A percentile compares a stretch with the other conserved stretches of the same genome.
Conservation (phyloP, 2,113 vertebrate genomes). For the Crotalus helleri region DNA sequence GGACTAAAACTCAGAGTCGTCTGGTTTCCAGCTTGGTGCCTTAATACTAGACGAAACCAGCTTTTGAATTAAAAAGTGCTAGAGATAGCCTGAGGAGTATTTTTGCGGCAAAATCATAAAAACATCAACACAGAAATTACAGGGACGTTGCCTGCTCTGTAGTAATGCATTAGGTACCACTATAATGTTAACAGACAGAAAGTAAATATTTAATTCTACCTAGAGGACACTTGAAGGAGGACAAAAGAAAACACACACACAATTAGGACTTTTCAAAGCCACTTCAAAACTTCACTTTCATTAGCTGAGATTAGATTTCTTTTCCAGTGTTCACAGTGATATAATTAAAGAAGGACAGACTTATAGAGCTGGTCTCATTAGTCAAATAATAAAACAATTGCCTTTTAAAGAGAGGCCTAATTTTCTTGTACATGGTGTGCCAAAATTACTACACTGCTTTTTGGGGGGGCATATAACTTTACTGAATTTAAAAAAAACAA, state of each 20-base stretch:
- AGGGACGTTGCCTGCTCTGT: slow-evolving; percentile 35
- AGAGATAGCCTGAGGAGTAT: slow-evolving; percentile 31
- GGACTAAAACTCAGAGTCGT: too few species aligned
- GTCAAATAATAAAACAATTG: slow-evolving; percentile 9
- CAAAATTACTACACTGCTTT: neutral
- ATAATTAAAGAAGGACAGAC: slow-evolving; percentile 28
- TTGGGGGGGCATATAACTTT: neutral
- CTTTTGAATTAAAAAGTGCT: slow-evolving; percentile 34
- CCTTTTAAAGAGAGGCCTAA: slow-evolving; percentile 13
- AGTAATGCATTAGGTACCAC: slow-evolving; percentile 48
- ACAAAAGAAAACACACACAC: neutral
- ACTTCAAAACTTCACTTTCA: slow-evolving; percentile 21
- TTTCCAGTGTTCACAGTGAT: neutral
- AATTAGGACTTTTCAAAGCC: slow-evolving; percentile 29
- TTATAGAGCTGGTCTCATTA: rapidly evolving
- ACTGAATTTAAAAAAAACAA: neutral
- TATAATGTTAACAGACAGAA: slow-evolving; percentile 55
- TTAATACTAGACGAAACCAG: too few species aligned
- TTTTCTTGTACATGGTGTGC: neutral
- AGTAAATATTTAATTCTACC: slow-evolving; percentile 44
- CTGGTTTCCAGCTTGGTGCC: too few species aligned
- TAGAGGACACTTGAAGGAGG: slow-evolving; percentile 15
- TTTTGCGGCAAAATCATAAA: slow-evolving; percentile 59
- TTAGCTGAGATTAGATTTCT: slow-evolving; percentile 14
- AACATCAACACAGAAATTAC: slow-evolving; percentile 50